Base-by-base conservation (phyloP, 2,888 invertebrate genomes). In the Metellina segmentata region DNA sequence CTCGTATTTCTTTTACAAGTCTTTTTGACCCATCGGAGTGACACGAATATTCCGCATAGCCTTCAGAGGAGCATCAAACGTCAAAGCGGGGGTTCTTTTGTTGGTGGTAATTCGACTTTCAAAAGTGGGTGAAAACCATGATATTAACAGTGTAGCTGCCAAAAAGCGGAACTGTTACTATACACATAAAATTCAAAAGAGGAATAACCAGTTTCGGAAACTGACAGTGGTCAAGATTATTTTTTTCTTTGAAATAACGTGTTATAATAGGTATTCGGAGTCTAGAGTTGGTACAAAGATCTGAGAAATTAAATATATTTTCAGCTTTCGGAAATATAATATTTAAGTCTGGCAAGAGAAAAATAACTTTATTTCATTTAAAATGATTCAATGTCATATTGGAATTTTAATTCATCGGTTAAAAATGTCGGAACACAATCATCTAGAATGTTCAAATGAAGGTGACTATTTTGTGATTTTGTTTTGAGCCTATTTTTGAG, bases 31-130 rank as follows among this genome's bases (percentile, higher is more conserved):
- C 81, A 61, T 72, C 81, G 53, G 53, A 88, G 48, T 88, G 88
- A 88, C 88, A 88, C 81, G 48, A 72, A 88, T 79, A 51, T 88
- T 74, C 34, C 74, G 70, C 49, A n/a, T 83, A 20, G 83, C 61
- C 85, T 77, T 85, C 53, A 77, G 70, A 19, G 69, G 20, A 69
- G 49, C 16, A 75, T 74, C 61, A 74, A 74, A 13, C 34, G 34
- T 75, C 85, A 72, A 20, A 49, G 75, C 53, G 49, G 85, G 78
- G 69, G 51, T 48, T 81, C 88, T 74, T 74, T 88, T 88, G 88
- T 88, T 34, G 49, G 71, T 16, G 51, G 34, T 34, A 61, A 11
- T 86, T 86, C 52, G 20, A 49, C 70, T 71, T 87, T 71, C 72
- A 79, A 75, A 34, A 81, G 74, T 48, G 75, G 85, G 9, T 81